Evolutionary conservation across 2,113 vertebrate species (phyloP).

Genomic region (Enhydra lutris): DNA sequence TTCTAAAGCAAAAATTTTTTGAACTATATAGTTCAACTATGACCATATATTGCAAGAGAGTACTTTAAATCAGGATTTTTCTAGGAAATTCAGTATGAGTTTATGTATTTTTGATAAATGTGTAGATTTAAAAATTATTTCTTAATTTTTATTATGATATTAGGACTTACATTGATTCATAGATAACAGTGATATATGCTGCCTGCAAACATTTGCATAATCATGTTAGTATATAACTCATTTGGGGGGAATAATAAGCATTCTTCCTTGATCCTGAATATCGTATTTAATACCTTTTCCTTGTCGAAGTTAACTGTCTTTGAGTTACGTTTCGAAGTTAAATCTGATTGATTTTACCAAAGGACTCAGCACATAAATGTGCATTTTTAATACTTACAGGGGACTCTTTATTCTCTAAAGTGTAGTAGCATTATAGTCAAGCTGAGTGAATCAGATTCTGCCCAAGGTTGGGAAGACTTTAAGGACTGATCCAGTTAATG

Average conservation of each 20-base stretch:
- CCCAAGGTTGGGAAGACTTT: neutral
- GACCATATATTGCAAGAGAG: neutral
- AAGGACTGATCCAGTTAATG: neutral
- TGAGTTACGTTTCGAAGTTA: neutral
- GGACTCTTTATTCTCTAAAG: neutral
- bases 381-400: neutral
- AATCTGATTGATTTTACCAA: slow-evolving; percentile 16
- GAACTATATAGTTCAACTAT: neutral
- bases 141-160: neutral
- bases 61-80: neutral
- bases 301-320: neutral
- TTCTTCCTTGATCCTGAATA: neutral
- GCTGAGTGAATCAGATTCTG: neutral
- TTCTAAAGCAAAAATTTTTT: neutral
- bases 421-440: neutral
- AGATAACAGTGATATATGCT: neutral
- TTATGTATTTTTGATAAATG: neutral
- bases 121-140: neutral
- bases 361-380: neutral
- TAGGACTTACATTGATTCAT: neutral
- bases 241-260: neutral
- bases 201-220: neutral
- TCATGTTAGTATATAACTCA: neutral
- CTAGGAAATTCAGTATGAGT: neutral
- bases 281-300: neutral